phyloP scores from a whole-genome alignment of 2,797 vertebrate species.

The Saxicola maurus region DNA sequence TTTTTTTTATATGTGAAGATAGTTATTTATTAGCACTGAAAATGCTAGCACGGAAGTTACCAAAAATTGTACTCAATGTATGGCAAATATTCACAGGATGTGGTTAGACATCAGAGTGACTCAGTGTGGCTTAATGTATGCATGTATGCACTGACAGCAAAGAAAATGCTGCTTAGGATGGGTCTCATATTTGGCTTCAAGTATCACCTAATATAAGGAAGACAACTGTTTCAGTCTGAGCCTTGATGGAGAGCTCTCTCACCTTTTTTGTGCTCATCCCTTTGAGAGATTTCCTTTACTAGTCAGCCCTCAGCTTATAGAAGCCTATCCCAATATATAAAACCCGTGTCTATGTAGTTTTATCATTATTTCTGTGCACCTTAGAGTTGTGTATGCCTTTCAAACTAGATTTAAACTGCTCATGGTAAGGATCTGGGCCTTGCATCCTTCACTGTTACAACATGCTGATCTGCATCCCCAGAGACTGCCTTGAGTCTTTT shows the following conservation, averaged over 20 bases:
- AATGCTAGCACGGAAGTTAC: background rate
- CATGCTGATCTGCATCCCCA: background rate
- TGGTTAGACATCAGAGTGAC: background rate
- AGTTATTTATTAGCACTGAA: background rate
- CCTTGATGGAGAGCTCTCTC: background rate
- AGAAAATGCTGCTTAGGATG: background rate
- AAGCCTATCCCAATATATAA: background rate
- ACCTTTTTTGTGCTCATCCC: background rate
- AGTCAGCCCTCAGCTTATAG: background rate
- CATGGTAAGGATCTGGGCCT: background rate
- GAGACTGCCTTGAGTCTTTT: background rate
- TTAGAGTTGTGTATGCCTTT: background rate
- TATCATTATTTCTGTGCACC: background rate
- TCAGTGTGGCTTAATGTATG: background rate
- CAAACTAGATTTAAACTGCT: background rate
- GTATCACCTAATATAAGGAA: background rate
- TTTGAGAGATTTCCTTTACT: background rate
- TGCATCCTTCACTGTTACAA: background rate
- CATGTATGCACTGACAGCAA: background rate
- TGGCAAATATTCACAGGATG: background rate
- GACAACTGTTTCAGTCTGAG: background rate
- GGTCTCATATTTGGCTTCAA: background rate
- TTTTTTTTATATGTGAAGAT: background rate
- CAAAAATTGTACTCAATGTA: background rate
- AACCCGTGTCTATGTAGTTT: background rate